Conservation (phyloP, 92 coral and sea anemone genomes). For the Palythoa caribaeorum region DNA sequence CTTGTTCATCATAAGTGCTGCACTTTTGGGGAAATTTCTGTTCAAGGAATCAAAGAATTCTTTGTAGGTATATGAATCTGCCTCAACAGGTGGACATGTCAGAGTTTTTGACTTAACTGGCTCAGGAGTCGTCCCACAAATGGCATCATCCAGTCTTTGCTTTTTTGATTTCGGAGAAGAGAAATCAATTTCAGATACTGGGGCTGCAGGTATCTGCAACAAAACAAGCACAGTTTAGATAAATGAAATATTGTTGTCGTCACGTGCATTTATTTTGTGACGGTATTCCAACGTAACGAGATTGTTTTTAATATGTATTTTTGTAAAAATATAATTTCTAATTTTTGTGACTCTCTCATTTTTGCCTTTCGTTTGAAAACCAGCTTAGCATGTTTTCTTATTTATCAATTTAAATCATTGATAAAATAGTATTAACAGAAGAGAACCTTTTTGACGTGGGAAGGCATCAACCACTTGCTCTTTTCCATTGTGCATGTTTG, state of each 20-base stretch:
- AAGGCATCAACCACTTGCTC: slow-evolving; percentile 56
- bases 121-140: slow-evolving; percentile 49
- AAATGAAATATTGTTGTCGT: slow-evolving; percentile 15
- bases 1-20: slow-evolving; percentile 30
- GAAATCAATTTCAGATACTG: slow-evolving; percentile 40
- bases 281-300: not conserved
- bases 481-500: slow-evolving; percentile 49
- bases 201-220: slow-evolving; percentile 39
- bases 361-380: slow-evolving; percentile 13
- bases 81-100: slow-evolving; percentile 43
- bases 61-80: slow-evolving; percentile 35
- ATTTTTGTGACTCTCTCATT: slow-evolving; percentile 12
- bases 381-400: not conserved
- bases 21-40: slow-evolving; percentile 47
- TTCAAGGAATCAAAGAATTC: slow-evolving; percentile 47
- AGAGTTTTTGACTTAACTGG: slow-evolving; percentile 1
- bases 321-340: not conserved
- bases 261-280: slow-evolving; percentile 16
- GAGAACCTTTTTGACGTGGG: slow-evolving; percentile 46
- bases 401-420: not conserved
- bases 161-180: slow-evolving; percentile 53
- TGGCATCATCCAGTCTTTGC: slow-evolving; percentile 51
- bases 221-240: not conserved
- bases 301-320: not conserved
- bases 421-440: not conserved